These are phyloP conservation scores for Akabosia matsudoensis DNA, from an alignment of 1,140 invertebrate species.

Conservation along the genomic window DNA sequence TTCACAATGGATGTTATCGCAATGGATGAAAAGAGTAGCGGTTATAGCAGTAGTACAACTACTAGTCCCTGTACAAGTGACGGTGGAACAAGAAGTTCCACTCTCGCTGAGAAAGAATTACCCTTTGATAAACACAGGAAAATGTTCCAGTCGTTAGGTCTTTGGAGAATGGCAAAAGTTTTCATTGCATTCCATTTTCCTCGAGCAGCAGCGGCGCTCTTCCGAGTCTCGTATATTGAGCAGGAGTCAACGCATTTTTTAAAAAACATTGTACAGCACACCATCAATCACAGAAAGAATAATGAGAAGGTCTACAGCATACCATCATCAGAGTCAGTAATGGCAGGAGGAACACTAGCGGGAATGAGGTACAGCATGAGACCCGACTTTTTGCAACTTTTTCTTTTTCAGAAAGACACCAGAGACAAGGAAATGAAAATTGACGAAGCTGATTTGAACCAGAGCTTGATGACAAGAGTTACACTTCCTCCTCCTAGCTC, in stretches of 20 bases:
- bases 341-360: background rate
- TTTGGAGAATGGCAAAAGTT: constrained; percentile 4
- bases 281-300: constrained; percentile 15
- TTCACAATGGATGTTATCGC: constrained; percentile 20
- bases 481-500: background rate
- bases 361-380: background rate
- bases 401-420: background rate
- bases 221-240: constrained; percentile 14
- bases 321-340: no score
- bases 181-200: constrained; percentile 13
- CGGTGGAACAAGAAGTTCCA: background rate
- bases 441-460: constrained; percentile 12
- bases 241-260: constrained; percentile 5
- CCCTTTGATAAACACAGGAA: constrained; percentile 11
- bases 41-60: no score
- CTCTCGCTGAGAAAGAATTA: constrained; percentile 1
- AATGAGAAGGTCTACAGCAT: background rate
- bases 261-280: constrained; percentile 4
- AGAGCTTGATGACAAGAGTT: constrained; percentile 13
- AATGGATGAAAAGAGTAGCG: no score
- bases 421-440: constrained; percentile 15
- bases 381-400: background rate
- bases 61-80: no score
- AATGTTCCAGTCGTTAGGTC: background rate
- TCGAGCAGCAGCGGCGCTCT: background rate